Evolutionary conservation across 2,113 vertebrate genomes (phyloP).

Genomic region (Plectropomus leopardus): DNA sequence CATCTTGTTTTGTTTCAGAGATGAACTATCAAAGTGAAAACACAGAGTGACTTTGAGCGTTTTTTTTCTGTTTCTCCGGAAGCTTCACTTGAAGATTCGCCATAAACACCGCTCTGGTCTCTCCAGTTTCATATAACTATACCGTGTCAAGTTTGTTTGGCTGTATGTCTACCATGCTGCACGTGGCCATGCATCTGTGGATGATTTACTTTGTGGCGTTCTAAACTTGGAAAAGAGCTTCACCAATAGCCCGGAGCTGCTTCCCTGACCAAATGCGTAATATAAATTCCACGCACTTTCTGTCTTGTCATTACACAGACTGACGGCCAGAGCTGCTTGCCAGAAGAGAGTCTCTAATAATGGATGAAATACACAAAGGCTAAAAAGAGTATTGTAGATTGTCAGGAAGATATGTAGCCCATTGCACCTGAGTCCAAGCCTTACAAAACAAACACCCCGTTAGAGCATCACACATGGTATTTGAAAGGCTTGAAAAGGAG

Average conservation of each 20-base stretch:
- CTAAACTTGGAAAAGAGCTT: conserved; percentile 45
- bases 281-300: conserved; percentile 41
- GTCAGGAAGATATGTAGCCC: neutral
- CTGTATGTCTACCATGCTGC: conserved; percentile 30
- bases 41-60: neutral
- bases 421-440: conserved; percentile 18
- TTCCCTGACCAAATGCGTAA: conserved; percentile 31
- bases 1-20: conserved; percentile 9
- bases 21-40: conserved; percentile 34
- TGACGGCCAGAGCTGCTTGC: conserved; percentile 12
- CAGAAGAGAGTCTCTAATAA: conserved; percentile 17
- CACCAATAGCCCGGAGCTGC: conserved; percentile 22
- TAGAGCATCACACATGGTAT: conserved; percentile 19
- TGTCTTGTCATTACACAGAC: conserved; percentile 38
- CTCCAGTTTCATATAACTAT: conserved; percentile 39
- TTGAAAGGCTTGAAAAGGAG: conserved; percentile 45
- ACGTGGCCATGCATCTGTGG: conserved; percentile 39
- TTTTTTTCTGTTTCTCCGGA: conserved; percentile 11
- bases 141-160: conserved; percentile 36
- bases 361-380: conserved; percentile 12
- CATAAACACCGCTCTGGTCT: conserved; percentile 34
- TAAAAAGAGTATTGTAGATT: neutral
- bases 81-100: conserved; percentile 14
- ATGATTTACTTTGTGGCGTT: conserved; percentile 54
- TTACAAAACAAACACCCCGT: conserved; percentile 44